Evolutionary conservation across 2,888 invertebrate genomes (phyloP).

Genomic region (Tanaodytes sp.): DNA sequence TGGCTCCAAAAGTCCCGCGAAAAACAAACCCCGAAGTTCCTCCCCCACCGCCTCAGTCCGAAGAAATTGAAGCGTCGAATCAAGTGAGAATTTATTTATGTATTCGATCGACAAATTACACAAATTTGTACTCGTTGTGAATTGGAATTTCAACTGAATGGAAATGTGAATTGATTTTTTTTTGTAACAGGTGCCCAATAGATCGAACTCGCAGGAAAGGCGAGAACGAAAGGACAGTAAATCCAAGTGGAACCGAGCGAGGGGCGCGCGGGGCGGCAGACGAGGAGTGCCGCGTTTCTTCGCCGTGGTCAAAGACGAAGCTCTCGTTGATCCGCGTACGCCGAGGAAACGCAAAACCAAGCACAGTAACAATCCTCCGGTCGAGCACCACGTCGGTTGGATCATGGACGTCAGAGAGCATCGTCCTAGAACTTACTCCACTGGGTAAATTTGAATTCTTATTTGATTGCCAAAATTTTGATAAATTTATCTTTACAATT

Average conservation of each 20-base stretch:
- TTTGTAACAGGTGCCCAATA: constrained; percentile 34
- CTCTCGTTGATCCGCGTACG: constrained; percentile 78
- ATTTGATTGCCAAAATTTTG: neutral
- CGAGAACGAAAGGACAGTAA: constrained; percentile 63
- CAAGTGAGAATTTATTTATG: constrained; percentile 38
- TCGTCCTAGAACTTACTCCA: constrained; percentile 83
- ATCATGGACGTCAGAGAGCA: constrained; percentile 94
- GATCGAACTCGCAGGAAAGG: constrained; percentile 58
- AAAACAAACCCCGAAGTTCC: constrained; percentile 84
- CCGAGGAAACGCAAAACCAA: constrained; percentile 90
- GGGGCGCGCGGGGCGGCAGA: constrained; percentile 56
- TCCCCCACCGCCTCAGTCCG: constrained; percentile 83
- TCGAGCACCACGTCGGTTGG: constrained; percentile 98
- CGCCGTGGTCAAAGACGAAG: constrained; percentile 90
- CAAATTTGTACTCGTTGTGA: no score
- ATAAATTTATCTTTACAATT: no score
- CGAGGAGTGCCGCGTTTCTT: constrained; percentile 87
- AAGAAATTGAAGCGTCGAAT: constrained; percentile 62
- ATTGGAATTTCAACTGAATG: no score
- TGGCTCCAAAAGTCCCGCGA: constrained; percentile 79
- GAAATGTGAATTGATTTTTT: no score
- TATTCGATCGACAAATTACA: neutral
- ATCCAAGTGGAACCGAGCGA: constrained; percentile 60
- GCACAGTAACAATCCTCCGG: constrained; percentile 94
- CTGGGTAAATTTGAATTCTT: constrained; percentile 75